Evolutionary conservation across 1,140 invertebrate genomes (phyloP).

Genomic region (Pectinophora gossypiella): DNA sequence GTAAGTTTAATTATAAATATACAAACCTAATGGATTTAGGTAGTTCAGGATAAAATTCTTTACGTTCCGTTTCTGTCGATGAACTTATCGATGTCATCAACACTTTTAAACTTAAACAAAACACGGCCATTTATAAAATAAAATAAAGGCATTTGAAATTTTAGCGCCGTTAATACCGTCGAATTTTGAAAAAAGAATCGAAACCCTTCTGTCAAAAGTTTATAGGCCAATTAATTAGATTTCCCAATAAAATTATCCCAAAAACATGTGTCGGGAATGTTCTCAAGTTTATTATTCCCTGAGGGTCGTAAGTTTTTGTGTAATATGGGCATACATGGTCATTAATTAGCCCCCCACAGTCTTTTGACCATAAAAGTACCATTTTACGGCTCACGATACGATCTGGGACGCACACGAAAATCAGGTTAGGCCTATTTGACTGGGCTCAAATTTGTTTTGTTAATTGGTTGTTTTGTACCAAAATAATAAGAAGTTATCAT

Average conservation of each 20-base stretch:
- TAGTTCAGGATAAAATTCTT: no score
- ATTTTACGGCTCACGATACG: slow-evolving; percentile 26
- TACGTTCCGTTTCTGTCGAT: no score
- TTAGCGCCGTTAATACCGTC: neutral
- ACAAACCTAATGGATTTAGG: no score
- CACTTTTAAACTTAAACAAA: no score
- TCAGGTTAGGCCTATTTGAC: slow-evolving; percentile 30
- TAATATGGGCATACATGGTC: slow-evolving; percentile 37
- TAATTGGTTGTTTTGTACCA: neutral
- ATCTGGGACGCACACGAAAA: neutral
- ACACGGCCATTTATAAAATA: no score
- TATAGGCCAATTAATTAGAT: slow-evolving; percentile 33
- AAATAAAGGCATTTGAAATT: no score
- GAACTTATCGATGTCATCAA: no score
- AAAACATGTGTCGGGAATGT: slow-evolving; percentile 48
- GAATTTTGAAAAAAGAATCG: neutral
- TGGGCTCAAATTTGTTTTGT: neutral
- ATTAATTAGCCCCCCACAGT: slow-evolving; percentile 56
- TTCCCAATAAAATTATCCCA: slow-evolving; percentile 34
- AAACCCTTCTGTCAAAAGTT: slow-evolving; percentile 16
- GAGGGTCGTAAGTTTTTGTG: slow-evolving; percentile 36
- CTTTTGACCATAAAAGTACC: slow-evolving; percentile 33
- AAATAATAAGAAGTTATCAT: no score
- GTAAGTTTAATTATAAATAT: no score
- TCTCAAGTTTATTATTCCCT: slow-evolving; percentile 34